Evolutionary conservation across 2,888 invertebrate genomes (phyloP), one percentile per base, ranked within the genome.

Genomic region (Netelia melanura): DNA sequence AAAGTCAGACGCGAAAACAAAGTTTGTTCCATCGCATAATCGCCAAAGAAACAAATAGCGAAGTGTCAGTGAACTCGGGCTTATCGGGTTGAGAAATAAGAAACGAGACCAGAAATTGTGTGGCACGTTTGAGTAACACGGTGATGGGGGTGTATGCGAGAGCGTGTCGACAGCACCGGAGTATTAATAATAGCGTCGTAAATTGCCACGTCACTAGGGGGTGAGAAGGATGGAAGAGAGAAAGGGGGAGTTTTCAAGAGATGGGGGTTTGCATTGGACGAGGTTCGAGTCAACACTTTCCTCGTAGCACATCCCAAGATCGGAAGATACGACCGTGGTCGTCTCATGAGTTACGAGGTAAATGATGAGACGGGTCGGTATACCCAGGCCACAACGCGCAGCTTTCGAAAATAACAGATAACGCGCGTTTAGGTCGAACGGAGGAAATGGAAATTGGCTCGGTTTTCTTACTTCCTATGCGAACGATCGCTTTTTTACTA

Each of bases 161-260:
- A 65, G 38, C 38, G 56, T 71, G 30, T 38, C 54, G 77, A 81
- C 43, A 75, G 67, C 74, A 75, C 68, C 84, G 76, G 75, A 81
- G 74, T 71, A 81, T 81, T 85, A 81, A 75, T 85, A 85, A 85
- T 79, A 48, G 65, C 38, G 43, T 44, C 58, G 78, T 85, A 81
- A 85, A 85, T 85, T 85, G 38, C 48, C 67, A 30, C 54, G 30
- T 56, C 75, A 65, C 70, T 62, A 64, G 72, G 43, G 21, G 58
- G 25, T 10, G 56, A 64, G 58, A 21, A 11, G 48, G 48, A 48
- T 48, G 14, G 9, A 62, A 62, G 25, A 52, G 43, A 25, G 56
- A 58, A 14, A 17, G 54, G 21, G 61, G 21, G 21, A 58, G 48
- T 52, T 54, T 67, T 25, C 56, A 25, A 23, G 70, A 70, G 62